A percentile compares a stretch with the other conserved stretches of the same genome.
phyloP scores from a whole-genome alignment of 1,140 invertebrate species.

The Cryptotermes secundus region DNA sequence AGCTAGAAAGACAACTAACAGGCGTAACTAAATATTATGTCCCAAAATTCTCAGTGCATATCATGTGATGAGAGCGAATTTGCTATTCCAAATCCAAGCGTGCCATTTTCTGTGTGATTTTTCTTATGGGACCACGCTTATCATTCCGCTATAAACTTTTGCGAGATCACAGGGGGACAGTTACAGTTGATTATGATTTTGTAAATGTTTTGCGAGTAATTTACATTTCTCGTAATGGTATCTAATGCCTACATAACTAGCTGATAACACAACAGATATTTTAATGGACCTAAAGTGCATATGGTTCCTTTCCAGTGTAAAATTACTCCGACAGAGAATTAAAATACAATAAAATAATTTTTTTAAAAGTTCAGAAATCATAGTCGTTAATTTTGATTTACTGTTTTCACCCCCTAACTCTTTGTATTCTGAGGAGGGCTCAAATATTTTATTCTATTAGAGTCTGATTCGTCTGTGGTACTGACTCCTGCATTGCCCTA shows the following conservation, averaged over 20 bases:
- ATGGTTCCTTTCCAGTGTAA: too few species aligned
- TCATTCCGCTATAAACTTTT: not conserved
- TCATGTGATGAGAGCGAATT: not conserved
- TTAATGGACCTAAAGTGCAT: too few species aligned
- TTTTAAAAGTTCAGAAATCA: too few species aligned
- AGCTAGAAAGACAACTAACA: not conserved
- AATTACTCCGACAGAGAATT: too few species aligned
- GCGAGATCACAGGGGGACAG: not conserved
- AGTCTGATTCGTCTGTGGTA: too few species aligned
- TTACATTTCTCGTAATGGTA: not conserved
- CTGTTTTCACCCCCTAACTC: too few species aligned
- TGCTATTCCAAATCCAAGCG: not conserved
- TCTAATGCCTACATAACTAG: not conserved
- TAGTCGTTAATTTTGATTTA: too few species aligned
- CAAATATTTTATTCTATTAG: too few species aligned
- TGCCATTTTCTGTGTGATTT: conserved; percentile 11
- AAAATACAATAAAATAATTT: too few species aligned
- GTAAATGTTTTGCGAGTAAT: not conserved
- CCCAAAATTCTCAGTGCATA: not conserved
- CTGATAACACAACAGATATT: not conserved
- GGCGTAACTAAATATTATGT: not conserved
- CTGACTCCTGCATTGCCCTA: too few species aligned
- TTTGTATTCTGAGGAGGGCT: too few species aligned
- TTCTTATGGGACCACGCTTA: not conserved
- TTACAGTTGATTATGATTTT: not conserved